These are phyloP conservation scores for Lasiommata megera DNA, from an alignment of 2,888 invertebrate species.

Conservation along the genomic window DNA sequence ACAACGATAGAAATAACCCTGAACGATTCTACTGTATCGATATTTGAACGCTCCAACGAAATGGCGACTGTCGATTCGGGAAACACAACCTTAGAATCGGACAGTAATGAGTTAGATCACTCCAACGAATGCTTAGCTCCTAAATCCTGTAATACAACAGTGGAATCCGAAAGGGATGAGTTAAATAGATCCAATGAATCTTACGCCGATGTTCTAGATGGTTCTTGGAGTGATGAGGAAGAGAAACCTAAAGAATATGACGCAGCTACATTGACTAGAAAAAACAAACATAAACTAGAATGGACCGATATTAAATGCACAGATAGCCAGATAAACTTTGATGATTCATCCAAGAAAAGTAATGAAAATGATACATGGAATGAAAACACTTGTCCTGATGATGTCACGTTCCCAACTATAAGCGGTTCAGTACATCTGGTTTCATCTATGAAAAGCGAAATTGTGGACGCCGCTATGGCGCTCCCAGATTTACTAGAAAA, in stretches of 20 bases:
- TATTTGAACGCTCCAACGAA: constrained; percentile 40
- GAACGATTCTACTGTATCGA: constrained; percentile 15
- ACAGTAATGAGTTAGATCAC: constrained; percentile 44
- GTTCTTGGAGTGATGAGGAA: constrained; percentile 58
- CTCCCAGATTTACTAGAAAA: constrained; percentile 72
- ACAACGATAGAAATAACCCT: constrained; percentile 23
- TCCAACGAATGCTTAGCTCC: constrained; percentile 76
- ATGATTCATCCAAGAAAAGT: constrained; percentile 43
- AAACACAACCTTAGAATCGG: constrained; percentile 44
- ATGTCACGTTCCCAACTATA: constrained; percentile 90
- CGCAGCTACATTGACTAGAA: constrained; percentile 43
- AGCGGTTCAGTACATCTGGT: constrained; percentile 88
- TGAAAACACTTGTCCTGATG: constrained; percentile 89
- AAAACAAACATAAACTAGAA: constrained; percentile 45
- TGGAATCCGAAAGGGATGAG: constrained; percentile 62
- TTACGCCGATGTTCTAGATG: constrained; percentile 66
- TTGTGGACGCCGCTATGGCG: constrained; percentile 53
- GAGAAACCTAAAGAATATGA: constrained; percentile 32
- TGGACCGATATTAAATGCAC: constrained; percentile 58
- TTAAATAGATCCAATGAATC: constrained; percentile 75
- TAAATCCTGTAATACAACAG: constrained; percentile 54
- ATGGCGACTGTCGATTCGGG: constrained; percentile 41
- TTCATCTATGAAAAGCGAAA: constrained; percentile 85
- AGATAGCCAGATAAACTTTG: constrained; percentile 32
- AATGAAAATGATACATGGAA: constrained; percentile 91